These are phyloP conservation scores for Encarsia formosa DNA, from an alignment of 2,888 invertebrate species.

Conservation along the genomic window DNA sequence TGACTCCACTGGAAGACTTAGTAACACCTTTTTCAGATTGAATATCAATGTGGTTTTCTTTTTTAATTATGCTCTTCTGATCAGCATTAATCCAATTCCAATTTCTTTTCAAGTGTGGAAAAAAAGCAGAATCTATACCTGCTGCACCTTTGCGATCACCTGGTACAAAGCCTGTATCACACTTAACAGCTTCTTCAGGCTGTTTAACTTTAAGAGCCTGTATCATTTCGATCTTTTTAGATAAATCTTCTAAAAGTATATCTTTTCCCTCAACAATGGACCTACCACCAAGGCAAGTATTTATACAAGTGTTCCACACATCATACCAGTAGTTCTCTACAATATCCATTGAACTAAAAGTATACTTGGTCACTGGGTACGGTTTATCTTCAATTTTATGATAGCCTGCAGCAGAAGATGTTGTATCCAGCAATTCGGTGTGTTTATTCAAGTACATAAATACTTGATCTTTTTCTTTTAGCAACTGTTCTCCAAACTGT, in stretches of 20 bases:
- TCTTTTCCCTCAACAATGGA: constrained; percentile 48
- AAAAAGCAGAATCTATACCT: constrained; percentile 69
- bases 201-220: constrained; percentile 50
- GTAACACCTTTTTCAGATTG: neutral
- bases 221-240: constrained; percentile 53
- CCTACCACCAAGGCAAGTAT: constrained; percentile 60
- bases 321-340: constrained; percentile 67
- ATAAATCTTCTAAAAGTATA: constrained; percentile 53
- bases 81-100: constrained; percentile 57
- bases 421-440: constrained; percentile 64
- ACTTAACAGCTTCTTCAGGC: constrained; percentile 50
- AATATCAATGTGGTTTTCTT: neutral
- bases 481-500: constrained; percentile 63
- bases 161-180: constrained; percentile 62
- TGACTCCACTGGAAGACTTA: too few species aligned
- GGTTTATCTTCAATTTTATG: constrained; percentile 57
- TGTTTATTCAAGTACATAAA: constrained; percentile 65
- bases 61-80: constrained; percentile 2
- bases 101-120: constrained; percentile 62
- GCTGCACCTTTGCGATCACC: constrained; percentile 71
- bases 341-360: constrained; percentile 55
- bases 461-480: constrained; percentile 68
- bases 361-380: constrained; percentile 58
- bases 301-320: constrained; percentile 64
- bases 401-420: constrained; percentile 60